These are phyloP conservation scores for Chaetodon trifasciatus DNA, from an alignment of 2,797 vertebrate species.

Conservation along the genomic window DNA sequence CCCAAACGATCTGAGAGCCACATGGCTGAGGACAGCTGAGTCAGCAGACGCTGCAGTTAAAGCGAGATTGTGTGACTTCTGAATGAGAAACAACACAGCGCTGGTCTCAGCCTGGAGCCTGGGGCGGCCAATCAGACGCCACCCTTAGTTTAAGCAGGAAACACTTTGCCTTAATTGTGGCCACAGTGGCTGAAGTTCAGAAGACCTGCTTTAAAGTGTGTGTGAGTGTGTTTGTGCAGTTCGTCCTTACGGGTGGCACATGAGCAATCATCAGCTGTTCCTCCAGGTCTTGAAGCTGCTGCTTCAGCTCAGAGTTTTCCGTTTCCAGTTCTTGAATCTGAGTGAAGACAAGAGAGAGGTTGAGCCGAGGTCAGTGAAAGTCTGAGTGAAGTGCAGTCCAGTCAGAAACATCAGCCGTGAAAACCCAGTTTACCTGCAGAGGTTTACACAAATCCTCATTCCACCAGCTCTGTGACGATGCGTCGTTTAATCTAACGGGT, in stretches of 20 bases:
- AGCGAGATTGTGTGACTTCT: not conserved
- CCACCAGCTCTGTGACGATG: no score
- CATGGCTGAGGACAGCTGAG: not conserved
- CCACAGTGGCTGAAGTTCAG: no score
- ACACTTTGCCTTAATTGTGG: no score
- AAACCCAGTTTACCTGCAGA: not conserved
- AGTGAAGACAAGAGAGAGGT: slow-evolving; percentile 43
- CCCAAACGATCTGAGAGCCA: not conserved
- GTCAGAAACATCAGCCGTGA: not conserved
- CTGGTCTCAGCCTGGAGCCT: not conserved
- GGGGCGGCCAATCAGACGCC: no score
- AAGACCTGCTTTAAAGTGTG: no score
- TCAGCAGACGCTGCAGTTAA: not conserved
- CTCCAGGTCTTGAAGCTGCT: slow-evolving; percentile 94
- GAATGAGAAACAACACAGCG: not conserved
- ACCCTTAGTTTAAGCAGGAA: no score
- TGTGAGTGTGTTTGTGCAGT: not conserved
- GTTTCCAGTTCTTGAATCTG: slow-evolving; percentile 98
- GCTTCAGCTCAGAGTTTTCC: slow-evolving; percentile 96
- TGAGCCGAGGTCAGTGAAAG: not conserved
- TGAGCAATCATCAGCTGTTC: slow-evolving; percentile 92
- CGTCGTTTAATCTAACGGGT: no score
- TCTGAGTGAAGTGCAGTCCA: not conserved
- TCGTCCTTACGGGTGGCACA: slow-evolving; percentile 90
- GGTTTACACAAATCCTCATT: not conserved